phyloP scores from a whole-genome alignment of 1,140 invertebrate species.

The Macrocentrus cingulum region DNA sequence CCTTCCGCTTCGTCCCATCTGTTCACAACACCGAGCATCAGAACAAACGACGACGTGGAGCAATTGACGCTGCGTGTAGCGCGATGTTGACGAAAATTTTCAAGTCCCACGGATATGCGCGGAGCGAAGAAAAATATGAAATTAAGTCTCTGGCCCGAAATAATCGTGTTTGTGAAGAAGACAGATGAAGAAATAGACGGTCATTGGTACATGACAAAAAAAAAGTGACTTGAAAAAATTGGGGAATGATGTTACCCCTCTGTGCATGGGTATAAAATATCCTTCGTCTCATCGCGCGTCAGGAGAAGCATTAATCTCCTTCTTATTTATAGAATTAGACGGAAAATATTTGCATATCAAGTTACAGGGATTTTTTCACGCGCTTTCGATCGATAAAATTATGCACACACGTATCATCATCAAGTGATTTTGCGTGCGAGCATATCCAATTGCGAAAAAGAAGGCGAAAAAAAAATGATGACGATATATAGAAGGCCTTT shows the following conservation, averaged over 20 bases:
- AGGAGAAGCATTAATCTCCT: slow-evolving; percentile 45
- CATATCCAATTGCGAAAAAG: background rate
- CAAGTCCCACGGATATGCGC: slow-evolving; percentile 22
- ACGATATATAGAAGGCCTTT: background rate
- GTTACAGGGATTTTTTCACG: slow-evolving; percentile 29
- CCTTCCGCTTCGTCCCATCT: slow-evolving; percentile 25
- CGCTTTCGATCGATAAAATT: slow-evolving; percentile 36
- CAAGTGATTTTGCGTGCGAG: background rate
- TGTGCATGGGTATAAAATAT: background rate
- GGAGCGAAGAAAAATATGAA: slow-evolving; percentile 40
- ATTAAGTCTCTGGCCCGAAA: slow-evolving; percentile 44
- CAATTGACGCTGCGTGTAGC: background rate
- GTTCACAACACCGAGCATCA: slow-evolving; percentile 8
- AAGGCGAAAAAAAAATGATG: background rate
- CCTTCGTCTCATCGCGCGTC: background rate
- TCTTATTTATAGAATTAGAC: slow-evolving; percentile 35
- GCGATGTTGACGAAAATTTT: background rate
- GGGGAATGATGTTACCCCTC: background rate
- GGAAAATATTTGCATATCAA: slow-evolving; percentile 52
- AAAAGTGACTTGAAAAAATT: background rate
- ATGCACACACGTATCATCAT: background rate
- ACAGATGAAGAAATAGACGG: background rate
- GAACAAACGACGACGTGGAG: too few species aligned
- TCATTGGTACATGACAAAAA: background rate
- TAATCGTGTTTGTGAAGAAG: too few species aligned